A percentile compares a stretch with the other conserved stretches of the same genome.
phyloP scores from a whole-genome alignment of 2,797 vertebrate genomes.

The Glossophaga mutica region DNA sequence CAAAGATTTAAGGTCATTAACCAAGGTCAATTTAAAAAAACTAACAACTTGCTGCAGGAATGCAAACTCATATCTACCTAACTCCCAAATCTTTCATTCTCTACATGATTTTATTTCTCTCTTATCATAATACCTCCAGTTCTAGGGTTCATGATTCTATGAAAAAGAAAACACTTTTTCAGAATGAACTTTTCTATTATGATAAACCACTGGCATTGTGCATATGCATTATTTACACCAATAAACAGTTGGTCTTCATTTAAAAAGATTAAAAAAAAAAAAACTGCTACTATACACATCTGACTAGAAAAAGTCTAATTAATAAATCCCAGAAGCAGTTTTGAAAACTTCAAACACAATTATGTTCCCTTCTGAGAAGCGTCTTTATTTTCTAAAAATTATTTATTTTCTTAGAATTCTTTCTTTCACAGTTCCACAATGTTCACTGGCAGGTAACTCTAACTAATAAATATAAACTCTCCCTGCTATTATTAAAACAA shows the following conservation, averaged over 20 bases:
- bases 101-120: not conserved
- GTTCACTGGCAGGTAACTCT: not conserved
- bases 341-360: conserved; percentile 25
- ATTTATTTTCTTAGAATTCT: not conserved
- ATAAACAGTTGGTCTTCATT: conserved; percentile 27
- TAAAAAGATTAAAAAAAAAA: conserved; percentile 22
- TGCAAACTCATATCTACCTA: not conserved
- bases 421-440: not conserved
- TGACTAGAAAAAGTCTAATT: conserved; percentile 36
- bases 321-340: conserved; percentile 32
- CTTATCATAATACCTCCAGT: not conserved
- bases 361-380: conserved; percentile 16
- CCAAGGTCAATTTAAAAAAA: not conserved
- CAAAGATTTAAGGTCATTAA: not conserved
- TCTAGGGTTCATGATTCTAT: not conserved
- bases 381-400: not conserved
- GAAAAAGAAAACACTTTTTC: not conserved
- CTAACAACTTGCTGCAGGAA: not conserved
- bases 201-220: not conserved
- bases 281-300: not conserved
- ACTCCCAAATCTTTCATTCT: not conserved
- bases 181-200: not conserved
- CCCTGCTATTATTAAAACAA: not conserved
- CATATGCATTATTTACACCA: conserved; percentile 45
- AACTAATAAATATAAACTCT: not conserved